Base-by-base conservation (phyloP, 1,140 invertebrate species). In the Drosophila ercepeae region DNA sequence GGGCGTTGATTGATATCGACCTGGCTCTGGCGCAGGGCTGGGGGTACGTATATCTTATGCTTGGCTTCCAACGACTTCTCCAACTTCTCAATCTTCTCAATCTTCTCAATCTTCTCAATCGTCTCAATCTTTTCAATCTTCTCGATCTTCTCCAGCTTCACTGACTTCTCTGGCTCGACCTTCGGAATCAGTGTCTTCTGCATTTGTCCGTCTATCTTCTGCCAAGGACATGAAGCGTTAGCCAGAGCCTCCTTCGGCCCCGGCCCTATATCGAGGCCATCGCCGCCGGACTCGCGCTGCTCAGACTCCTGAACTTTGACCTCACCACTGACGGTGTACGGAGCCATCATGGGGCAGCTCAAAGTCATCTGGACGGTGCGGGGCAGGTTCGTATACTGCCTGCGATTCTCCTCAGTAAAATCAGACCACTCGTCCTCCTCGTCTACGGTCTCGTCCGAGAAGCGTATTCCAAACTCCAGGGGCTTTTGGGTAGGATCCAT, bases 21-120 rank as follows among this genome's bases (percentile, higher is more conserved):
- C 23, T 84, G 79, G 42, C 55, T 79, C 8, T 86, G 70, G n/a
- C 81, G 81, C n/a, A 84, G 46, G 51, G 81, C 81, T 19, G 81
- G 81, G 8, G 81, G 81, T 25, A 84, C 50, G 45, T 84, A 84
- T 5, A 86, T 46, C 14, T 57, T 23, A 2, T 44, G 50, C 9
- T 84, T 75, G 7, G 0, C 6, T 41, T 34, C 32, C 1, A 25
- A 8, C 0, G 5, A 3, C 13, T n/a, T 45, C 19, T 4, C 11
- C 13, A 2, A 11, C 11, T 2, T 39, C 9, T 48, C 16, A 14
- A 16, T 13, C 39, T 48, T 9, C 19, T 4, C 11, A 8, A 2
- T 18, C 11, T 2, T 39, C 9, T 48, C 16, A 14, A 16, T 13
- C 13, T n/a, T 45, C 19, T 4, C 11, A 8, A 2, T 18, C 11